Evolutionary conservation across 2,797 vertebrate species (phyloP).

Genomic region (Gadopsis marmoratus): DNA sequence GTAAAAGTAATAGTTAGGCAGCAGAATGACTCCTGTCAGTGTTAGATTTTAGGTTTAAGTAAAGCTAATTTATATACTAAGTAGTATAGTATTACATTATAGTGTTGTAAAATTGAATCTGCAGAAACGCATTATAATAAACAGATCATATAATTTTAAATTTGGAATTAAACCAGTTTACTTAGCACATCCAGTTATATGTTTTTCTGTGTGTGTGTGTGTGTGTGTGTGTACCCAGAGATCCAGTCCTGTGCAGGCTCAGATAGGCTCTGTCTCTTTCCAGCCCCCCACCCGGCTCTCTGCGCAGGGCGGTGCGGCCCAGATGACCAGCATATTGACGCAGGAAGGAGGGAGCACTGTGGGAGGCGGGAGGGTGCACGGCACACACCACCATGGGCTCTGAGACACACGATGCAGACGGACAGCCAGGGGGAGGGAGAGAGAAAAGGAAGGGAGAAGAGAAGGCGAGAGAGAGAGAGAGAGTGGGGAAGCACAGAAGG

Average conservation of each 20-base stretch:
- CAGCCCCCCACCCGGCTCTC: conserved; percentile 82
- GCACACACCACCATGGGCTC: conserved; percentile 84
- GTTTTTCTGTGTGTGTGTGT: not conserved
- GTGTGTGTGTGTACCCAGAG: conserved; percentile 81
- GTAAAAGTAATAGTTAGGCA: not conserved
- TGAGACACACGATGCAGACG: conserved; percentile 67
- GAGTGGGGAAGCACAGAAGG: conserved; percentile 9
- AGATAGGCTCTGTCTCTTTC: conserved; percentile 85
- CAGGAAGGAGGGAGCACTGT: conserved; percentile 88
- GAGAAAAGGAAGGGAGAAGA: conserved; percentile 5
- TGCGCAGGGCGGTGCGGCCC: conserved; percentile 84
- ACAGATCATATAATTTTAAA: not conserved
- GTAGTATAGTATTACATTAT: not conserved
- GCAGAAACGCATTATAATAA: not conserved
- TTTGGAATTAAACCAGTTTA: not conserved
- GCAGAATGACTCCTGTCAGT: not conserved
- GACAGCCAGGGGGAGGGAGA: conserved; percentile 38
- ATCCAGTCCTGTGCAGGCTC: conserved; percentile 87
- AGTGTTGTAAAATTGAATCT: not conserved
- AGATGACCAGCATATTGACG: conserved; percentile 87
- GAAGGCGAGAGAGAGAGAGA: conserved; percentile 31
- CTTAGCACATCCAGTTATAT: not conserved
- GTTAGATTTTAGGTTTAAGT: not conserved
- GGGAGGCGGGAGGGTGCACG: conserved; percentile 84
- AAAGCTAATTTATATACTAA: not conserved